Base-by-base conservation (phyloP, 2,797 vertebrate species). In the Siniperca scherzeri region DNA sequence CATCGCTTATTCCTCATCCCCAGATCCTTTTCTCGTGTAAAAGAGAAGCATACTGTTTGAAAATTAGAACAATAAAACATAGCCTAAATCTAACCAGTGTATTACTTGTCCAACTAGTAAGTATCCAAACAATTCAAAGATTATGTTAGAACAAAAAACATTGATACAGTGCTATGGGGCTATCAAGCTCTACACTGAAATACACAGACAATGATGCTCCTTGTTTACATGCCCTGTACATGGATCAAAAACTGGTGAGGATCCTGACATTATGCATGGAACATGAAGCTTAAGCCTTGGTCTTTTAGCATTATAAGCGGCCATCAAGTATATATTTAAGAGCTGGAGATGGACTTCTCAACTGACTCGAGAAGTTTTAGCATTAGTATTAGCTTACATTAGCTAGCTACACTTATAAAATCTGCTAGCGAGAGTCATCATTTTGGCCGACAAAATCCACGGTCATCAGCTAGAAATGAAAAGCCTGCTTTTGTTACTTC, bases 181-280 rank as follows among this genome's bases (percentile, higher is more conserved):
- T 0, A 5, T 40, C 56, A 46, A 60, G 52, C 30, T 48, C 44
- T 56, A 14, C 11, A 25, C 11, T 22, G 19, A 22, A 42, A 52
- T 42, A 60, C 44, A 67, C 22, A 72, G 60, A 55, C 33, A 40
- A 10, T 59, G 25, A 19, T 61, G 40, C n/a, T 82, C 21, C 14
- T 68, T 59, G 22, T 61, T 36, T 7, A 61, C 42, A 78, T 30
- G 55, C 70, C 42, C 33, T 65, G 52, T n/a, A 33, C 52, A 61
- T 27, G 33, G 17, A 42, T 62, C 55, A 80, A 56, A 52, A 42
- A 4, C 25, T 33, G 70, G 0, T 59, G 25, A 36, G 30, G 56
- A 48, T 61, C 21, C 70, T 72, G 27, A 73, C 8, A 4, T 17
- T 65, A 42, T 21, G 38, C 38, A 21, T 62, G 59, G 25, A 0